Evolutionary conservation across 2,888 invertebrate genomes (phyloP).

Genomic region (Troides helena): DNA sequence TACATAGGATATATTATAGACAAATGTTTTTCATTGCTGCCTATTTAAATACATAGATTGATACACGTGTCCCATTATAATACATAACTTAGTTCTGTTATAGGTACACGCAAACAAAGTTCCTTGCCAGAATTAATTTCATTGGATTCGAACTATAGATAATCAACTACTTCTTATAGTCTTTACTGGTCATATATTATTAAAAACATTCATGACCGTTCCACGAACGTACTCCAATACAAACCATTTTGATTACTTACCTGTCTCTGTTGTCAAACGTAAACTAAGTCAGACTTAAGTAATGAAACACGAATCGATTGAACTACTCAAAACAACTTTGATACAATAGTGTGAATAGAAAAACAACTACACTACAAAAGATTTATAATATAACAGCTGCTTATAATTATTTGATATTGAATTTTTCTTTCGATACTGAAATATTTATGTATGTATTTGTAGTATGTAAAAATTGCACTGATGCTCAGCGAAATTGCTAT

Average conservation of each 20-base stretch:
- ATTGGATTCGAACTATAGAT: too few species aligned
- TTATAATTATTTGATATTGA: not conserved
- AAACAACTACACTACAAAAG: too few species aligned
- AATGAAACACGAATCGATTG: not conserved
- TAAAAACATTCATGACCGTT: not conserved
- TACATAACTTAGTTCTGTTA: too few species aligned
- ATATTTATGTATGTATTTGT: too few species aligned
- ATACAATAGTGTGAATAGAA: not conserved
- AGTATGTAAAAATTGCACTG: too few species aligned
- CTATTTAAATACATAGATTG: not conserved
- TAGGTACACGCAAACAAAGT: too few species aligned
- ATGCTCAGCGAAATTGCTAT: too few species aligned
- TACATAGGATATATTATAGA: constrained; percentile 10
- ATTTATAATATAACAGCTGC: not conserved
- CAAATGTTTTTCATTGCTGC: not conserved
- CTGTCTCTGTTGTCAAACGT: not conserved
- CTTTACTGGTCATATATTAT: not conserved
- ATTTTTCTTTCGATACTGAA: not conserved
- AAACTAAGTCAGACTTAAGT: not conserved
- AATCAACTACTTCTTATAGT: too few species aligned
- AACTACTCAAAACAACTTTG: not conserved
- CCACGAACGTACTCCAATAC: not conserved
- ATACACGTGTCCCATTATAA: not conserved
- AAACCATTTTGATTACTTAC: not conserved
- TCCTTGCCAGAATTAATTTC: too few species aligned